Percentiles rank a stretch among this genome's conserved stretches.
These are phyloP conservation scores for Saturnia japonica DNA, from an alignment of 2,888 invertebrate species.

Conservation along the genomic window DNA sequence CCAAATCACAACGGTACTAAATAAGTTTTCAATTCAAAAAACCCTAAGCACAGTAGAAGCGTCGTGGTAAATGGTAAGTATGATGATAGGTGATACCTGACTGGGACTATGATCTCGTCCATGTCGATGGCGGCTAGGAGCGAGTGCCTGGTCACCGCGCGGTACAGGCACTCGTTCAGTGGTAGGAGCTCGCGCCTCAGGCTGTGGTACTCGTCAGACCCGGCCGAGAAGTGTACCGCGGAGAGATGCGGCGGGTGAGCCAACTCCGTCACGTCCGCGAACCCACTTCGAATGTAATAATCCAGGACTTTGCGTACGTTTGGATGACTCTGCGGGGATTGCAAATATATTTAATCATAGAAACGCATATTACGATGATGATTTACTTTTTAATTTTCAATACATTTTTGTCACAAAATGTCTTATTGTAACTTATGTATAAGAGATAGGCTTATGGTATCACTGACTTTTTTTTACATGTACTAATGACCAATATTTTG, in stretches of 20 bases:
- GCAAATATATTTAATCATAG: background rate
- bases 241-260: slow-evolving; percentile 27
- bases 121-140: slow-evolving; percentile 27
- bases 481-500: no score
- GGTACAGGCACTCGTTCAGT: slow-evolving; percentile 29
- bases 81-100: background rate
- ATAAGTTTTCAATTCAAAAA: no score
- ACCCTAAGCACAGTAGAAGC: no score
- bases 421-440: no score
- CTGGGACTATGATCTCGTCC: slow-evolving; percentile 28
- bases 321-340: slow-evolving; percentile 23
- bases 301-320: slow-evolving; percentile 23
- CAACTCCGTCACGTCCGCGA: slow-evolving; percentile 25
- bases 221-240: background rate
- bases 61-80: no score
- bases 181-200: slow-evolving; percentile 26
- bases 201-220: slow-evolving; percentile 16
- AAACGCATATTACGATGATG: no score
- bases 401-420: no score
- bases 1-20: no score
- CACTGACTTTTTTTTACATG: no score
- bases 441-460: no score
- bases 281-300: slow-evolving; percentile 23
- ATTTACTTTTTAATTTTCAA: no score
- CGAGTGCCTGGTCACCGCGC: slow-evolving; percentile 20